phyloP scores from a whole-genome alignment of 2,888 invertebrate species.

The Coenonympha arcania region DNA sequence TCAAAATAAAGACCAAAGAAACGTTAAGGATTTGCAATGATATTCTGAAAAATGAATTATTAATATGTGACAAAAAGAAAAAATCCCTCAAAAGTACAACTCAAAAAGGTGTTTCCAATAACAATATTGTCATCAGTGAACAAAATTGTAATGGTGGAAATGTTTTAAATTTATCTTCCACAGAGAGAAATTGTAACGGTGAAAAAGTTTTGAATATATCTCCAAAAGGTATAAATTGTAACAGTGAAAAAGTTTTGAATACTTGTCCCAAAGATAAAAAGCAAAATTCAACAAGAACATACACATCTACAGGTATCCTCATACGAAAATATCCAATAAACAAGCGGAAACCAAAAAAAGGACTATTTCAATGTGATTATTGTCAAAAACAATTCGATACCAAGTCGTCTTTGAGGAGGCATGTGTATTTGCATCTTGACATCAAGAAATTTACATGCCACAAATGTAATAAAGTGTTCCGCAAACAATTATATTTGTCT shows the following conservation, averaged over 20 bases:
- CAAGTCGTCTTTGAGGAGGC: slow-evolving; percentile 79
- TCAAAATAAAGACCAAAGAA: slow-evolving; percentile 32
- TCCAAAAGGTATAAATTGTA: slow-evolving; percentile 35
- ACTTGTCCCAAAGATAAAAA: slow-evolving; percentile 31
- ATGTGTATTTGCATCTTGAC: slow-evolving; percentile 78
- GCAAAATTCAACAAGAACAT: slow-evolving; percentile 1
- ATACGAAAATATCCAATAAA: not conserved
- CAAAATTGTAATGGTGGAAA: slow-evolving; percentile 22
- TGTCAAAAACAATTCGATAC: slow-evolving; percentile 78
- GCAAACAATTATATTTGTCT: slow-evolving; percentile 77
- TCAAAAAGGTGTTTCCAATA: slow-evolving; percentile 47
- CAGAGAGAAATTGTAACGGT: slow-evolving; percentile 2
- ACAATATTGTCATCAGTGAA: slow-evolving; percentile 51
- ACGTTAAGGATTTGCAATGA: slow-evolving; percentile 47
- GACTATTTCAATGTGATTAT: slow-evolving; percentile 67
- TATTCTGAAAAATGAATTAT: slow-evolving; percentile 55
- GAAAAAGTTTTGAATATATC: not conserved
- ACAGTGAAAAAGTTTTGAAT: not conserved
- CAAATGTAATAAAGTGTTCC: slow-evolving; percentile 77
- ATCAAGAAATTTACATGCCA: slow-evolving; percentile 77
- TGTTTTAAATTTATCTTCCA: slow-evolving; percentile 29
- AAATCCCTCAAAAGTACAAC: slow-evolving; percentile 17
- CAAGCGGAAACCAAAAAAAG: slow-evolving; percentile 19
- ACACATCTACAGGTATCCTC: slow-evolving; percentile 4
- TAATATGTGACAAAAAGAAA: slow-evolving; percentile 39